Evolutionary conservation across 2,113 vertebrate genomes (phyloP).

Genomic region (Hyaena hyaena): DNA sequence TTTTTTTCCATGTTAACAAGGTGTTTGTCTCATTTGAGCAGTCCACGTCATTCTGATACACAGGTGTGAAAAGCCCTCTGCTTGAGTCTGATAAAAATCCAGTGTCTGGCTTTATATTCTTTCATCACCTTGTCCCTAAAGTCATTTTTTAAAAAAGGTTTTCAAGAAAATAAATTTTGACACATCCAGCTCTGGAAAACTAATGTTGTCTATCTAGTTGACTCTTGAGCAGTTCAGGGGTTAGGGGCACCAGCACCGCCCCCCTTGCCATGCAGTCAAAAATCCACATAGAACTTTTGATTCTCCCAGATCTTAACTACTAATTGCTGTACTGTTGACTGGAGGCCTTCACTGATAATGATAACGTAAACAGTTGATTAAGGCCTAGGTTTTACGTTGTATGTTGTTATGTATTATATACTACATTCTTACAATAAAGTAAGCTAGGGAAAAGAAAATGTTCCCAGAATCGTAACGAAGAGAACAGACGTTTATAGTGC

Average conservation of each 20-base stretch:
- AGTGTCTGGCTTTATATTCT: neutral
- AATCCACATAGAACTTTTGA: neutral
- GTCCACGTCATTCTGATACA: neutral
- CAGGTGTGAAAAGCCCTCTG: neutral
- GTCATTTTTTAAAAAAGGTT: conserved; percentile 20
- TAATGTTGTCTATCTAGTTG: neutral
- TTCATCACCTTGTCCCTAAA: neutral
- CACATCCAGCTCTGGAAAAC: neutral
- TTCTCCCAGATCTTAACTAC: neutral
- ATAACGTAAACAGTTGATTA: neutral
- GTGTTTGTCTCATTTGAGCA: neutral
- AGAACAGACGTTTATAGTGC: neutral
- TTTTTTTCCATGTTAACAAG: neutral
- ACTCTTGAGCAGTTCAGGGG: neutral
- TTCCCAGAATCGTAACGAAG: neutral
- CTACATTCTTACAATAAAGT: neutral
- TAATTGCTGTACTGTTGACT: neutral
- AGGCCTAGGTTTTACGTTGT: neutral
- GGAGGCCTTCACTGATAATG: neutral
- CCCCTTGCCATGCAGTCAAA: neutral
- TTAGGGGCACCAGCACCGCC: neutral
- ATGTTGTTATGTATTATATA: neutral
- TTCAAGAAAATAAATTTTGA: conserved; percentile 41
- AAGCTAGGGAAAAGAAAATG: neutral
- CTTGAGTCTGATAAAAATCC: neutral